phyloP scores from a whole-genome alignment of 2,113 vertebrate species.

The Oncorhynchus keta region DNA sequence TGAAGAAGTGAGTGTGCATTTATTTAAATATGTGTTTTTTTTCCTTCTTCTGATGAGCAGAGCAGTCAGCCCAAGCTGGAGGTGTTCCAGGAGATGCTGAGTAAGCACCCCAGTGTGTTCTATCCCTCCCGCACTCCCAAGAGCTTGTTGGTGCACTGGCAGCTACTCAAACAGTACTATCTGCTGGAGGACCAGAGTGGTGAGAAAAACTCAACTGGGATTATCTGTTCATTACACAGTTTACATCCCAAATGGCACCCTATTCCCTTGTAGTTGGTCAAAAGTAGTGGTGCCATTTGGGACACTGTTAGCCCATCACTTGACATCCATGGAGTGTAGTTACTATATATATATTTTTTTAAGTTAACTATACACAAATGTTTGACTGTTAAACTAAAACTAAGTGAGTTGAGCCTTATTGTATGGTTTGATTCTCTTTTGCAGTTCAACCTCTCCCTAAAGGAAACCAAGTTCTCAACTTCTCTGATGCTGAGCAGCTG shows the following conservation, averaged over 20 bases:
- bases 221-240: too few species aligned
- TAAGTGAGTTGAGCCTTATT: background rate
- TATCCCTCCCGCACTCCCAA: slow-evolving; percentile 89
- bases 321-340: too few species aligned
- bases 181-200: slow-evolving; percentile 94
- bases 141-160: slow-evolving; percentile 92
- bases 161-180: slow-evolving; percentile 96
- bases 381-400: background rate
- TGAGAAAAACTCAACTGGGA: slow-evolving; percentile 48
- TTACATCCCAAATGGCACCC: too few species aligned
- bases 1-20: background rate
- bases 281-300: too few species aligned
- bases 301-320: too few species aligned
- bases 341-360: too few species aligned
- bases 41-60: slow-evolving; percentile 60
- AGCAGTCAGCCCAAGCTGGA: slow-evolving; percentile 92
- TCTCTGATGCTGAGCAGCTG: slow-evolving; percentile 93
- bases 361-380: background rate
- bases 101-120: slow-evolving; percentile 86
- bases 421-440: slow-evolving; percentile 42
- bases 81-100: slow-evolving; percentile 90
- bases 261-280: too few species aligned
- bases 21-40: background rate
- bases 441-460: slow-evolving; percentile 94
- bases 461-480: slow-evolving; percentile 94